Base-by-base conservation (phyloP, 2,888 invertebrate genomes). In the Coenonympha glycerion region DNA sequence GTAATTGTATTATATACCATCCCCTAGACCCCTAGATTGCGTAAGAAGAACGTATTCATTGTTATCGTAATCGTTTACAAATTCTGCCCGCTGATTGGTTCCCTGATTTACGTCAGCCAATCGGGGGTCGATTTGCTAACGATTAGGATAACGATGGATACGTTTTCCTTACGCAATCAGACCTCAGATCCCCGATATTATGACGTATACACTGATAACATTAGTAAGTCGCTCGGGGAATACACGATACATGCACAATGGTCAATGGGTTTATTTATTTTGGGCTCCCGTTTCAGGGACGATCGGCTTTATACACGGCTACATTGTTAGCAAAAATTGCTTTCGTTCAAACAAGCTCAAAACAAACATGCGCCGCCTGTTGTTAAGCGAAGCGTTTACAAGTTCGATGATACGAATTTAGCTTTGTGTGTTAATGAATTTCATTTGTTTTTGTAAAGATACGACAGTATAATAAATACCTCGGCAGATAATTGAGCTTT, bases 261-360 rank as follows among this genome's bases (percentile, higher is more conserved):
- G 58, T 49, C 40, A 51, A 58, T 53, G 59, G 66, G 66, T 67
- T 73, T 79, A 76, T 82, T 82, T 82, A 68, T 75, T 77, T 77
- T 76, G 69, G 56, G 47, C 37, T 49, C 53, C 30, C 63, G 61
- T 58, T 58, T 48, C 66, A 62, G 65, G 68, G 63, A 64, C 60
- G 65, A 54, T 58, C 61, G 57, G 71, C 72, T 69, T 74, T 65
- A 65, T 53, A 54, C 51, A 47, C 47, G 45, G 51, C 64, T 67
- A 69, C 69, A 76, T 72, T 80, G 80, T 75, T 64, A 63, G 62
- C 71, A 69, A 69, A 78, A 80, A 79, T 80, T 75, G 68, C 65
- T 69, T 81, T 76, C 76, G 75, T 73, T 64, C 47, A 46, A 33
- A 33, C 31, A 36, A n/a, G n/a, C n/a, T n/a, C n/a, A n/a, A n/a